These are phyloP conservation scores for Morelia viridis DNA, from an alignment of 2,797 vertebrate species.

Conservation along the genomic window DNA sequence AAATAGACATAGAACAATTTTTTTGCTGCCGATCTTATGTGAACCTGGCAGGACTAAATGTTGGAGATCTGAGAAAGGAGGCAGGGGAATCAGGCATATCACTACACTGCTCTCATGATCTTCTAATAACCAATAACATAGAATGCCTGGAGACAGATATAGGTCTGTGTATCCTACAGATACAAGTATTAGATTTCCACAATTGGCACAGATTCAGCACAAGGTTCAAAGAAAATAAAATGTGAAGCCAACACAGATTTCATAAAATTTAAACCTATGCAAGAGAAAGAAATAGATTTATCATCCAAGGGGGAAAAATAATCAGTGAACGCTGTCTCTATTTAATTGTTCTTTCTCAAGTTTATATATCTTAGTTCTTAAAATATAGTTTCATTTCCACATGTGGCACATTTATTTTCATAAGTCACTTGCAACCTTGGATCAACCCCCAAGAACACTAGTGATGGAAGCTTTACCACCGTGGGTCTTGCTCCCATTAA, in stretches of 20 bases:
- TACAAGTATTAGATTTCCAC: not conserved
- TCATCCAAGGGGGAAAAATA: conserved; percentile 9
- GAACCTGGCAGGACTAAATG: not conserved
- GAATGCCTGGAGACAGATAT: not conserved
- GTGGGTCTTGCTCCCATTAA: conserved; percentile 68
- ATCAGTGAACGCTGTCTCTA: conserved; percentile 29
- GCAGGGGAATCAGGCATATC: not conserved
- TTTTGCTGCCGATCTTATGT: not conserved
- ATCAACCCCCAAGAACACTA: conserved; percentile 47
- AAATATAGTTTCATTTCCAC: conserved; percentile 45
- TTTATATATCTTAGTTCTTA: conserved; percentile 62
- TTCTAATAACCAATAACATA: not conserved
- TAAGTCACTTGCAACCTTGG: conserved; percentile 48
- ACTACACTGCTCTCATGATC: not conserved
- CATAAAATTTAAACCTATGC: conserved; percentile 3
- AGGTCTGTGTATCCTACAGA: not conserved
- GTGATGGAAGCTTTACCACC: conserved; percentile 48
- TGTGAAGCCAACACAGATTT: conserved; percentile 26
- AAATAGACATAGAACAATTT: not conserved
- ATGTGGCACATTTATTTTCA: conserved; percentile 50
- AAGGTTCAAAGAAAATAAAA: not conserved
- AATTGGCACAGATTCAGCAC: not conserved
- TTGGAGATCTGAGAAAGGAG: not conserved
- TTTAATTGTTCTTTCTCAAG: conserved; percentile 45
- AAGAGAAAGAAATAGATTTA: conserved; percentile 33